These are phyloP conservation scores for Prietella phreatophila DNA, from an alignment of 2,113 vertebrate genomes.

Conservation along the genomic window DNA sequence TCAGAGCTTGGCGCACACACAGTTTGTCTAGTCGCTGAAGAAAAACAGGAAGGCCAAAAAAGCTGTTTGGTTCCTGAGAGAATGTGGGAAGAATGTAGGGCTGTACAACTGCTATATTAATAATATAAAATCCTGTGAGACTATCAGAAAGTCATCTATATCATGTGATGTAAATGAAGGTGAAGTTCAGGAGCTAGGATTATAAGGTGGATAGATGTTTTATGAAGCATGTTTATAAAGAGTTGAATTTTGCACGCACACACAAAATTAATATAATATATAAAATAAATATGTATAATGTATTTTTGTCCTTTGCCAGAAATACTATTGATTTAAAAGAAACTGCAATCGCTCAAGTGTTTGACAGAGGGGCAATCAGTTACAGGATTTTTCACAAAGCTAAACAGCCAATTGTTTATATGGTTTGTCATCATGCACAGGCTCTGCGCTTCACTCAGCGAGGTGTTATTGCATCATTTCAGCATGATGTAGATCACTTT, in stretches of 20 bases:
- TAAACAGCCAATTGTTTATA: constrained; percentile 67
- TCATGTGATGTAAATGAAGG: constrained; percentile 11
- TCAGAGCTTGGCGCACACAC: constrained; percentile 57
- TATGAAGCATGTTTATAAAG: constrained; percentile 24
- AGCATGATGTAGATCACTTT: constrained; percentile 70
- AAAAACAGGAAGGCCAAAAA: constrained; percentile 61
- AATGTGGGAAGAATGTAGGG: constrained; percentile 50
- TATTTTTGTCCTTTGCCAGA: constrained; percentile 47
- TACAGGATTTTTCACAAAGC: constrained; percentile 42
- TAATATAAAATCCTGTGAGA: constrained; percentile 38
- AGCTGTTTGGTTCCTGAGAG: constrained; percentile 51
- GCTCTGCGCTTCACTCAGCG: constrained; percentile 71
- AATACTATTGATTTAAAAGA: constrained; percentile 46
- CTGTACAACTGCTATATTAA: constrained; percentile 43
- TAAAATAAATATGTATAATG: too few species aligned
- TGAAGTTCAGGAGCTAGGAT: constrained; percentile 50
- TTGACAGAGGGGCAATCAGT: constrained; percentile 58
- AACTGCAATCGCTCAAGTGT: constrained; percentile 55
- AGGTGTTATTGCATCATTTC: constrained; percentile 72
- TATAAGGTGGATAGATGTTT: constrained; percentile 32
- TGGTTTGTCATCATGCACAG: constrained; percentile 62
- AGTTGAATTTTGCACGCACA: constrained; percentile 4
- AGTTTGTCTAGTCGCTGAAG: constrained; percentile 56
- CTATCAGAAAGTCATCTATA: constrained; percentile 29
- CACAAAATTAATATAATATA: too few species aligned